phyloP scores from a whole-genome alignment of 2,888 invertebrate species.

The Calliopum simillimum region DNA sequence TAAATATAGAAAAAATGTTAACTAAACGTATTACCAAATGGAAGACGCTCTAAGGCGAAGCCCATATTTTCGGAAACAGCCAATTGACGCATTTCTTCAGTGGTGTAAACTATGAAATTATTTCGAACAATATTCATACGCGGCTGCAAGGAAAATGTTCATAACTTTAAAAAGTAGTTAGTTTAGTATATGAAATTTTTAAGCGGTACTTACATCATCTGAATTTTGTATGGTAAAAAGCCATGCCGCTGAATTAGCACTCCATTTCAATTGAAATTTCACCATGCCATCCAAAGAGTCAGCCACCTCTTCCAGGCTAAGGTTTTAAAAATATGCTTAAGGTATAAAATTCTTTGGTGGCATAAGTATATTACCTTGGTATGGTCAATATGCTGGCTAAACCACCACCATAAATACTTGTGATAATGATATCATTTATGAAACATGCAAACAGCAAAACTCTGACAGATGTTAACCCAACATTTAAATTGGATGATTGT shows the following conservation, averaged over 20 bases:
- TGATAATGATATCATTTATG: constrained; percentile 71
- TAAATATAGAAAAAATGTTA: neutral
- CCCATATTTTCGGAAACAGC: constrained; percentile 69
- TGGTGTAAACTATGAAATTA: constrained; percentile 66
- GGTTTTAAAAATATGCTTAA: neutral
- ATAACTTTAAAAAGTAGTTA: constrained; percentile 18
- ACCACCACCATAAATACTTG: constrained; percentile 76
- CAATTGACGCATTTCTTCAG: constrained; percentile 63
- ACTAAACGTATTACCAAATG: constrained; percentile 70
- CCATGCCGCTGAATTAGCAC: constrained; percentile 77
- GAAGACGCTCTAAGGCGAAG: constrained; percentile 74
- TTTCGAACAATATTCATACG: constrained; percentile 63
- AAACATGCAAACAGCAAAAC: constrained; percentile 59
- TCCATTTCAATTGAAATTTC: constrained; percentile 73
- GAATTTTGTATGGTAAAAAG: constrained; percentile 72
- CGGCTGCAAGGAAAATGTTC: constrained; percentile 44
- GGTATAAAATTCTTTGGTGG: neutral
- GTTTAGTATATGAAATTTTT: neutral
- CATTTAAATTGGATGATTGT: constrained; percentile 52
- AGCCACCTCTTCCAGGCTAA: constrained; percentile 72
- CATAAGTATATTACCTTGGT: constrained; percentile 66
- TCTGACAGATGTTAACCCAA: constrained; percentile 53
- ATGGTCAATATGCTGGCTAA: constrained; percentile 76
- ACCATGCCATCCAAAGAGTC: constrained; percentile 74
- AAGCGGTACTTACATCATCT: constrained; percentile 70